Base-by-base conservation (phyloP, 2,888 invertebrate genomes). In the Caradrina clavipalpis region DNA sequence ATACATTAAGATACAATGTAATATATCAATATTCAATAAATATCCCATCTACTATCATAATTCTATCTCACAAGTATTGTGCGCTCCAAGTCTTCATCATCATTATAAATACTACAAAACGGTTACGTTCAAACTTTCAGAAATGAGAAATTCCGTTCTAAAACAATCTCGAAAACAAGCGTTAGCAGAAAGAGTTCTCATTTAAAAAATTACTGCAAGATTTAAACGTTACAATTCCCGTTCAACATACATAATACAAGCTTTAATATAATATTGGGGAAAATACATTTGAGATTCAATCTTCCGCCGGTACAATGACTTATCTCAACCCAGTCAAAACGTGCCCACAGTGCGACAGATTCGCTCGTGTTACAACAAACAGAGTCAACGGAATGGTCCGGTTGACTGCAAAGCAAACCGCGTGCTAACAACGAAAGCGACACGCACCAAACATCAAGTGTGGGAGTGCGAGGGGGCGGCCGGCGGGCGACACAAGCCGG, bases 41-140 rank as follows among this genome's bases (percentile, higher is more conserved):
- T 92, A 93, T 90, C 80, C 82, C 75, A 76, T 87, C 87, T 90
- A 81, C 77, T 76, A 73, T 81, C 85, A 81, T 89, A 90, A 93
- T 86, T 79, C 89, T 94, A 94, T 94, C 93, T 95, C 95, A 95
- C 95, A 91, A 82, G 91, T 90, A 81, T 95, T 95, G 95, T 95
- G 95, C 95, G 95, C 93, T 93, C 94, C 93, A 89, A 93, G 90
- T 94, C 93, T 89, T 91, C 91, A 70, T 90, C 90, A 80, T 89
- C 84, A 79, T 84, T 90, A 90, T 88, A 92, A 88, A 89, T 90
- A 85, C 87, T 91, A 91, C 87, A 87, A 90, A 88, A 90, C 64
- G 65, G 81, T 80, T 80, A 88, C 82, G 81, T 86, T 81, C 75
- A 87, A 86, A 85, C 72, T 74, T 79, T 70, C 50, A 59, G 85